These are phyloP conservation scores for Lepidotrigona ventralis DNA, from an alignment of 1,140 invertebrate genomes.

Conservation along the genomic window DNA sequence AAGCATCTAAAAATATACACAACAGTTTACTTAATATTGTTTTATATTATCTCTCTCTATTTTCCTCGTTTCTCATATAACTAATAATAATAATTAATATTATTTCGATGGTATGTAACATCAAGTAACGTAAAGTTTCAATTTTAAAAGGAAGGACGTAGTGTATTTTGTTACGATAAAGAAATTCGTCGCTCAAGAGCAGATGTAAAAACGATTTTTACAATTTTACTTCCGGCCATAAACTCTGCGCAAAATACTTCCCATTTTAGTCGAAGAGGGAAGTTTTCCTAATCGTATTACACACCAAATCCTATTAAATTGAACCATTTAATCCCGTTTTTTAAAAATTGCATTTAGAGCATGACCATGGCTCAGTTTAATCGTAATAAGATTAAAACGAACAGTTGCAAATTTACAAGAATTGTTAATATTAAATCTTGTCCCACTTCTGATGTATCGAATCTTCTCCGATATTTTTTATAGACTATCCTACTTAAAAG, in stretches of 20 bases:
- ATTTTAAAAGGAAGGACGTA: too few species aligned
- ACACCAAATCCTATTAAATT: neutral
- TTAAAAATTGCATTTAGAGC: neutral
- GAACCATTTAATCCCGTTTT: neutral
- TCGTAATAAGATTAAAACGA: neutral
- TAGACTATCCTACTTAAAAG: too few species aligned
- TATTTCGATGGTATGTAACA: too few species aligned
- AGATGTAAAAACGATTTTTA: neutral
- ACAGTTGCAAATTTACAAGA: neutral
- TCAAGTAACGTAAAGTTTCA: too few species aligned
- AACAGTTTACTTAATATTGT: too few species aligned
- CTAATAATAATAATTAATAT: too few species aligned
- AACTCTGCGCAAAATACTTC: neutral
- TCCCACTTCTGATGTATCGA: neutral
- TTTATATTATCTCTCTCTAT: too few species aligned
- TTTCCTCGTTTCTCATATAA: too few species aligned
- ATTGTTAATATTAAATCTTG: neutral
- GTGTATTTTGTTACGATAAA: too few species aligned
- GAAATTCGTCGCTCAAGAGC: too few species aligned
- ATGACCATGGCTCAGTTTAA: neutral
- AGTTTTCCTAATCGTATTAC: neutral
- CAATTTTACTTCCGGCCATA: neutral
- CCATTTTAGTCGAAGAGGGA: neutral
- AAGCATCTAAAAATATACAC: too few species aligned
- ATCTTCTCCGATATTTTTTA: neutral